Evolutionary conservation across 1,140 invertebrate genomes (phyloP).

Genomic region (Littorina saxatilis): DNA sequence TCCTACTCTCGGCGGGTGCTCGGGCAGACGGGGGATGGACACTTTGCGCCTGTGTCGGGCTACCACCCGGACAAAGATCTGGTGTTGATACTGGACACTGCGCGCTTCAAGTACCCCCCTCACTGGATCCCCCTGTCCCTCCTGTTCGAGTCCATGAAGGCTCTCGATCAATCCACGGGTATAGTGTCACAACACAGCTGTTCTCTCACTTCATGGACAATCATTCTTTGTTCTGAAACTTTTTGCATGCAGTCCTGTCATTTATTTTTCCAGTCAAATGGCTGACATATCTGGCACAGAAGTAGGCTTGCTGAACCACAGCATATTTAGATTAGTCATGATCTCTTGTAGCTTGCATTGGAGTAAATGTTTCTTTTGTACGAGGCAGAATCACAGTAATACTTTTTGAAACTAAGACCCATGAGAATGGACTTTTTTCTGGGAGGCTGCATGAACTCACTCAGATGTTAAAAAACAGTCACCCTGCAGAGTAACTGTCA

Average conservation of each 20-base stretch:
- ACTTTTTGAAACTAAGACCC: too few relatives aligned
- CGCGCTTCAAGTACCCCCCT: slow-evolving; percentile 75
- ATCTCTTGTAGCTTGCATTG: too few relatives aligned
- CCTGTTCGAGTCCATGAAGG: slow-evolving; percentile 69
- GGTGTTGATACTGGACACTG: slow-evolving; percentile 73
- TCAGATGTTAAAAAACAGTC: too few relatives aligned
- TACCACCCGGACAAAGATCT: slow-evolving; percentile 71
- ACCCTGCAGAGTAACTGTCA: too few relatives aligned
- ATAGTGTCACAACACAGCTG: too few relatives aligned
- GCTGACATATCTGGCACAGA: background rate
- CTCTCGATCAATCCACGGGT: slow-evolving; percentile 68
- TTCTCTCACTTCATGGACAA: background rate
- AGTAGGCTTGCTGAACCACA: too few relatives aligned
- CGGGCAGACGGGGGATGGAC: slow-evolving; percentile 72
- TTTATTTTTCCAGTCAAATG: background rate
- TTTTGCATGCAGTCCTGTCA: background rate
- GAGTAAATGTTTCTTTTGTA: too few relatives aligned
- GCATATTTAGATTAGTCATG: too few relatives aligned
- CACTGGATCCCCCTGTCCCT: slow-evolving; percentile 71
- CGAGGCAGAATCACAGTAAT: too few relatives aligned
- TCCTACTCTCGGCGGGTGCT: slow-evolving; percentile 71
- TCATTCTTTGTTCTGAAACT: too few relatives aligned
- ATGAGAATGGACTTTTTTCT: too few relatives aligned
- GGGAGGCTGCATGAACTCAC: too few relatives aligned
- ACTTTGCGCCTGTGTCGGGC: slow-evolving; percentile 73